Conservation (phyloP, 2,113 vertebrate species). For the Rousettus leschenaultii region DNA sequence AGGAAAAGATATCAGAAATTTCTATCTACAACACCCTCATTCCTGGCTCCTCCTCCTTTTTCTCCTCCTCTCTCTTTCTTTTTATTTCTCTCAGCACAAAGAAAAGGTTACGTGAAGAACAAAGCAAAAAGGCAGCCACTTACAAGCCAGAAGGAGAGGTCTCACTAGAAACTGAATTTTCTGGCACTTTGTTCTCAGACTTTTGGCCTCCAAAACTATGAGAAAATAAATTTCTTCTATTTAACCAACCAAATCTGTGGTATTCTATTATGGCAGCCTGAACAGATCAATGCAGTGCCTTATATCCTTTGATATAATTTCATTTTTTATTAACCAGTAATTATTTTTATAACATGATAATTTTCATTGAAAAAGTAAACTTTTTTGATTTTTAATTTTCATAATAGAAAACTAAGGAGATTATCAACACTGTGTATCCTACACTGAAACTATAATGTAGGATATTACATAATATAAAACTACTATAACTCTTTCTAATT, state of each 20-base stretch:
- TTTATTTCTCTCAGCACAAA: neutral
- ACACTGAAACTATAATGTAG: neutral
- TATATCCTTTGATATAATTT: neutral
- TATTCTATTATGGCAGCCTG: neutral
- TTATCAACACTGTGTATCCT: neutral
- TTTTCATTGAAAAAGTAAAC: neutral
- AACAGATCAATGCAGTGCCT: neutral
- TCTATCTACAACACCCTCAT: too few species aligned
- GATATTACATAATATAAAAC: neutral
- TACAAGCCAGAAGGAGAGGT: neutral
- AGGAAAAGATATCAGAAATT: neutral
- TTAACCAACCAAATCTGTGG: neutral
- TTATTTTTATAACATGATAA: neutral
- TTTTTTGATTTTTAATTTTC: neutral
- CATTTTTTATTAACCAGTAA: neutral
- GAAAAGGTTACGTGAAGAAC: neutral
- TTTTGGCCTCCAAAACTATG: neutral
- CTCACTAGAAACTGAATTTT: neutral
- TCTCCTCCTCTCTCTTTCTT: too few species aligned
- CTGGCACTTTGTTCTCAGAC: neutral
- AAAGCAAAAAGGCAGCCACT: neutral
- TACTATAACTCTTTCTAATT: neutral
- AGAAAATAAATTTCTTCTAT: neutral
- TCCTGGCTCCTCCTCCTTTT: too few species aligned
- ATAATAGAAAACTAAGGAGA: neutral